Base-by-base conservation (phyloP, 37 sponge, comb jelly and placozoan species). In the Tethya wilhelma region DNA sequence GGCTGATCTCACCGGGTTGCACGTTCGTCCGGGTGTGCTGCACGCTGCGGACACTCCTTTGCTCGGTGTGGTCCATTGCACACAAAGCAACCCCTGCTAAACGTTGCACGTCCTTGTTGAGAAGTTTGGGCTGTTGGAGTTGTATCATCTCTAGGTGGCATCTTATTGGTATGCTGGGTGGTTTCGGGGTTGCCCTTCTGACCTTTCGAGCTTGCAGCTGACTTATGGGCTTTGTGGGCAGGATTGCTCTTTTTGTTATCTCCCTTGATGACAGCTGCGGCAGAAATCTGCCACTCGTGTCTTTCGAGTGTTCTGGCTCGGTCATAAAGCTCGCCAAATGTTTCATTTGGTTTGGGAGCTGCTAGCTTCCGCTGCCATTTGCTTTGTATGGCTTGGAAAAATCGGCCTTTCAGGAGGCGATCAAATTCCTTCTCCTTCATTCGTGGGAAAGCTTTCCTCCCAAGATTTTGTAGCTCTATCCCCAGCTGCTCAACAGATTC, bases 301-400 rank as follows among this genome's bases (percentile, higher is more conserved):
- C 22, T 1, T 37, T 73, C 74, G 20, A 55, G 34, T 1, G 38
- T 73, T 53, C 74, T 73, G 4, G 74, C 74, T 2, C 74, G 37
- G 22, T 53, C 74, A 53, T 56, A 56, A 4, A 73, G 57, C 5
- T 49, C 57, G 33, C 55, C 1, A 73, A 73, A 73, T 1, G 57
- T 34, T 29, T 73, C 74, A 31, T 22, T 4, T 30, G 57, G 74
- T 29, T 55, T 73, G 12, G 74, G 74, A 5, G 57, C 34, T 2
- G 4, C 74, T 3, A 73, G 36, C 57, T 73, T 73, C 33, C 74
- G 34, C 55, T 73, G 74, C 74, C 74, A 73, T 31, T 53, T 73
- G 57, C 23, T 1, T 2, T 8, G 56, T 2, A 73, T 4, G 22
- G 74, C 74, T 29, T 73, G 74, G 22, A 56, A 73, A 46, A 73